Base-by-base conservation (phyloP, 1,140 invertebrate species). In the Drosophila mojavensis region DNA sequence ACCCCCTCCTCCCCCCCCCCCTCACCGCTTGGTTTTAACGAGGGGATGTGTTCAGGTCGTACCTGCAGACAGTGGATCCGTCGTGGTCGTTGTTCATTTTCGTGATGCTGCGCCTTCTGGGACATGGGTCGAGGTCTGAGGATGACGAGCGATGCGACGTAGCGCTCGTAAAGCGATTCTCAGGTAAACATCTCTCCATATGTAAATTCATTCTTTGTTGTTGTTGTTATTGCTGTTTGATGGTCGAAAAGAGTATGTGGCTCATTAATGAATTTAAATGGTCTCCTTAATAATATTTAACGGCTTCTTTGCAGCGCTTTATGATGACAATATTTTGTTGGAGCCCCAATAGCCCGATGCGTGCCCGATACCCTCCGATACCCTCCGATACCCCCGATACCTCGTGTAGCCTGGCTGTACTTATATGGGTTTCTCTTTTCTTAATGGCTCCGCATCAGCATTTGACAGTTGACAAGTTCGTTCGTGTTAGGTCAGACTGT, bases 231-330 rank as follows among this genome's bases (percentile, higher is more conserved):
- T 60, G 43, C 78, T 36, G 77, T 67, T 41, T 61, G 58, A 54
- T 55, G 43, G 53, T 28, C 58, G 26, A 60, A 41, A 63, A 54
- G 73, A 79, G 72, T 79, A 56, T 75, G 36, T 39, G 67, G 82
- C 90, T 91, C 90, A 91, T 91, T 91, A 91, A 91, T 91, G 90
- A 90, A 89, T 91, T 91, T 91, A 91, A 91, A 91, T 91, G 83
- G 90, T 83, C 84, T 90, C 88, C 86, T 91, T 91, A 89, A 89
- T 91, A 91, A 91, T 91, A 91, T 91, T 91, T 91, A 91, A 91
- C 90, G 90, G 90, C 90, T 89, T 86, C 90, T 83, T 85, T 90
- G 90, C 90, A 91, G 70, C 85, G 86, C 86, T 91, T 91, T 91
- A 91, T 91, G 90, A 88, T 90, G 85, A 90, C 85, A 90, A 90